Conservation (phyloP, 1,140 invertebrate species). For the Daktulosphaira vitifoliae region DNA sequence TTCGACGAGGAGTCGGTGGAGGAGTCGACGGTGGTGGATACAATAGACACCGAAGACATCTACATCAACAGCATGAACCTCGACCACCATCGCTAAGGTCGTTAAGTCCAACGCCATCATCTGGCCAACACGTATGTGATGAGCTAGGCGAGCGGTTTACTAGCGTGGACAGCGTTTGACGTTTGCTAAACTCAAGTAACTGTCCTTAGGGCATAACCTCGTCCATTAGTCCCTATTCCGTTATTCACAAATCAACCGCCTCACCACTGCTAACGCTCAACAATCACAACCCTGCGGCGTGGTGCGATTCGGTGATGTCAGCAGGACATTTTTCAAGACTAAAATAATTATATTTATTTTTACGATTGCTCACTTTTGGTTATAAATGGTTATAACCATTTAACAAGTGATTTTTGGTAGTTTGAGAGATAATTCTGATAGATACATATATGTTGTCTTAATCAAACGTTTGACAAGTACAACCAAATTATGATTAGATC, state of each 20-base stretch:
- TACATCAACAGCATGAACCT: conserved; percentile 43
- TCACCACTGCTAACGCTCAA: not conserved
- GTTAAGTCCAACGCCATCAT: conserved; percentile 24
- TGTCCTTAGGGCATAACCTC: no score
- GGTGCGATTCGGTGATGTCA: not conserved
- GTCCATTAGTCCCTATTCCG: no score
- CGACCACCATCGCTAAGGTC: conserved; percentile 36
- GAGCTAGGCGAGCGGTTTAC: conserved; percentile 48
- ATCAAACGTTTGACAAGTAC: no score
- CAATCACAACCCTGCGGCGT: not conserved
- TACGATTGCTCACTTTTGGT: no score
- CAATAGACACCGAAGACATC: conserved; percentile 38
- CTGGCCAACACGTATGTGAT: conserved; percentile 46
- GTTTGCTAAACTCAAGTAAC: conserved; percentile 37
- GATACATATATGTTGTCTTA: no score
- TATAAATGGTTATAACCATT: no score
- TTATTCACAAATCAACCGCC: no score
- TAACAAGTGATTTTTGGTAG: no score
- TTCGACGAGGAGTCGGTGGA: conserved; percentile 41
- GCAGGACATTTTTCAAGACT: no score
- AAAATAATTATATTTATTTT: no score
- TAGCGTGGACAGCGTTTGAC: conserved; percentile 51
- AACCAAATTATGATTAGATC: no score
- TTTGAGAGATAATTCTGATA: no score
- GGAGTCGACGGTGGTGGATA: conserved; percentile 40